phyloP scores from a whole-genome alignment of 2,113 vertebrate genomes.

The Hypocryptadius cinnamomeus region DNA sequence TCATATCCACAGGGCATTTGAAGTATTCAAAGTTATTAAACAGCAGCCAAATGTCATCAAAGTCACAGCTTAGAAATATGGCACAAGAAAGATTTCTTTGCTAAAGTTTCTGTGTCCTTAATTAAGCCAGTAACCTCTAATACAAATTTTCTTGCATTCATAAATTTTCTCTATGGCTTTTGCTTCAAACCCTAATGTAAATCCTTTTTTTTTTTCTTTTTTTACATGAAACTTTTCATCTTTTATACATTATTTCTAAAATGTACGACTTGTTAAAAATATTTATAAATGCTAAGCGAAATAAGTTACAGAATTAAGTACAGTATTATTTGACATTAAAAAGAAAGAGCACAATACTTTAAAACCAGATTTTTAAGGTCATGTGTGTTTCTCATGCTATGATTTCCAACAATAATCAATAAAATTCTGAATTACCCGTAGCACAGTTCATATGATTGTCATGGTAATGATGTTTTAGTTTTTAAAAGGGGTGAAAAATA shows the following conservation, averaged over 20 bases:
- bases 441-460: neutral
- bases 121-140: constrained; percentile 40
- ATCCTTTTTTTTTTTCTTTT: too few species aligned
- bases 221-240: neutral
- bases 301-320: neutral
- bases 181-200: neutral
- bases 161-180: neutral
- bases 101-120: constrained; percentile 38
- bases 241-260: neutral
- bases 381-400: neutral
- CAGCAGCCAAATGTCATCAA: constrained; percentile 52
- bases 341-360: neutral
- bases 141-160: neutral
- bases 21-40: constrained; percentile 48
- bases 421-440: neutral
- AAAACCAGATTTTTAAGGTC: neutral
- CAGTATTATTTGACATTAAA: neutral
- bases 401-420: neutral
- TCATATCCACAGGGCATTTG: neutral
- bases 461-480: neutral
- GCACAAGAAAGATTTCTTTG: constrained; percentile 22
- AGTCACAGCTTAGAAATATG: constrained; percentile 63
- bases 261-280: neutral
- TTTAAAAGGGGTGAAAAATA: neutral
- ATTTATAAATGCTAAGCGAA: neutral